Evolutionary conservation across 2,797 vertebrate species (phyloP).

Genomic region (Rhinichthys osculus): DNA sequence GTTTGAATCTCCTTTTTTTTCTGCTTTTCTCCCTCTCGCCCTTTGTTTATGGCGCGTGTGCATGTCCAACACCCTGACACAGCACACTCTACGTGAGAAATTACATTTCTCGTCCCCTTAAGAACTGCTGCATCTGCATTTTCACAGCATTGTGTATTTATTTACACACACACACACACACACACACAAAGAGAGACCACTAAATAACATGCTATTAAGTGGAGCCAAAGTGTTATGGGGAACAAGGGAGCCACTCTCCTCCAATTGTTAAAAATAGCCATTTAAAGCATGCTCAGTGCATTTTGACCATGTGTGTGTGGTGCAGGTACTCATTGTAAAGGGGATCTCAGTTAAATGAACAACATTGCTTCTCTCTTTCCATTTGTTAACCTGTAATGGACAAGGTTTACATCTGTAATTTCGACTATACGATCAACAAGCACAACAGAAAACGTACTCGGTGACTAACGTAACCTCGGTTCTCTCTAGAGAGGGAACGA

Average conservation of each 20-base stretch:
- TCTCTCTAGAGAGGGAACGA: too few relatives aligned
- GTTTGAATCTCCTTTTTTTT: background rate
- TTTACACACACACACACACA: background rate
- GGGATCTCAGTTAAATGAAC: slow-evolving; percentile 1
- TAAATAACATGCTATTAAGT: slow-evolving; percentile 27
- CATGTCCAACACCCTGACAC: slow-evolving; percentile 32
- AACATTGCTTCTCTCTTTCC: background rate
- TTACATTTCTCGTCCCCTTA: slow-evolving; percentile 15
- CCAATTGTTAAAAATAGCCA: slow-evolving; percentile 20
- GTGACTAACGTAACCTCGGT: too few relatives aligned
- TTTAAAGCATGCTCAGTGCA: slow-evolving; percentile 1
- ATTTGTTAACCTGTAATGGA: slow-evolving; percentile 1
- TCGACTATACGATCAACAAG: background rate
- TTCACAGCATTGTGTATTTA: background rate
- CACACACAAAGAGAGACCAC: background rate
- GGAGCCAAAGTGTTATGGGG: slow-evolving; percentile 16
- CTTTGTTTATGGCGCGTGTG: slow-evolving; percentile 17
- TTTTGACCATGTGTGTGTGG: background rate
- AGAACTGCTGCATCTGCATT: slow-evolving; percentile 31
- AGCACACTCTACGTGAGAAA: slow-evolving; percentile 34
- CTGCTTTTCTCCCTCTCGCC: background rate
- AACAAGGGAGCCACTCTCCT: slow-evolving; percentile 17
- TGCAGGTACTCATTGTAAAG: background rate
- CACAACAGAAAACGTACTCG: slow-evolving; percentile 11
- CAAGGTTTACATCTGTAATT: slow-evolving; percentile 17